Evolutionary conservation across 64 coral and sea anemone genomes (phyloP), one percentile per base, ranked within the genome.

Genomic region (Trachythela sp.): DNA sequence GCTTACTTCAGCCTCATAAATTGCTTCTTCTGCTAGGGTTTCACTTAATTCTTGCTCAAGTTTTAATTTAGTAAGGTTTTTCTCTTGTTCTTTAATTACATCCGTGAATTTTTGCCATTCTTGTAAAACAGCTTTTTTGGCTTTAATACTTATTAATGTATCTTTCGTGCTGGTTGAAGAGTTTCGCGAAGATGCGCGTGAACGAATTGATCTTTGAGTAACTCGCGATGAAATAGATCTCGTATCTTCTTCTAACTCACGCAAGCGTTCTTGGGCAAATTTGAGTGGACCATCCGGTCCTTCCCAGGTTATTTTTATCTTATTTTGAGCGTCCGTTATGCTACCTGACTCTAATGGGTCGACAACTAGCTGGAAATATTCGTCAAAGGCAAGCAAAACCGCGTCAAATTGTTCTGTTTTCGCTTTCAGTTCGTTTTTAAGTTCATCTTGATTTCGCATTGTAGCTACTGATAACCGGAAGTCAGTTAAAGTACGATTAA

Each of bases 81-180:
- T 85, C 56, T 80, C 92, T 72, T 96, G 94, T 35, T 95, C 94
- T 30, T 88, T 58, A 49, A 95, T 92, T 7, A 13, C 48, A 10
- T 87, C 35, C 48, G 72, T 84, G 70, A 85, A 95, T 84, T 92
- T 95, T 1, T 70, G 48, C 52, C 89, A 90, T 31, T 86, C 88
- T 95, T 95, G 48, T 70, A 95, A 56, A 18, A 90, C 94, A 36
- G 85, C 94, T 86, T 70, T 58, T 83, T 92, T 90, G n/a, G n/a
- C n/a, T n/a, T n/a, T n/a, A n/a, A n/a, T n/a, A n/a, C n/a, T n/a
- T n/a, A n/a, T n/a, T n/a, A n/a, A n/a, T n/a, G n/a, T n/a, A n/a
- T n/a, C n/a, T n/a, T n/a, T n/a, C n/a, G n/a, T n/a, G n/a, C n/a
- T n/a, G n/a, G n/a, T n/a, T n/a, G n/a, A n/a, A n/a, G n/a, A n/a